Evolutionary conservation across 2,797 vertebrate genomes (phyloP).

Genomic region (Antrozous pallidus): DNA sequence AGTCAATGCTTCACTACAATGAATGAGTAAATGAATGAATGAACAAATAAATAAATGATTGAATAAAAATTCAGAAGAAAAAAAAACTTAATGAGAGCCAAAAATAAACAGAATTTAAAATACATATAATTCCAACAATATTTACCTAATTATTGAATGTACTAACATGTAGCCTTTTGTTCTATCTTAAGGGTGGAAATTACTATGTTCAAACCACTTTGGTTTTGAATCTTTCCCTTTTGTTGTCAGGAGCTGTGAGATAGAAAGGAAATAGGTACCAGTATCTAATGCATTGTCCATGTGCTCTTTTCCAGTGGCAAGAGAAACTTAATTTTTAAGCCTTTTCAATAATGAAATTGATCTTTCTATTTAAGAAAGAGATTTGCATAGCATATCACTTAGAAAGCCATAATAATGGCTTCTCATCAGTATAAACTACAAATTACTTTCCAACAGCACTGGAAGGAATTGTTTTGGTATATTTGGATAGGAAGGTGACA

Average conservation of each 20-base stretch:
- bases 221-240: neutral
- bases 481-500: neutral
- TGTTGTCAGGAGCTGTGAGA: neutral
- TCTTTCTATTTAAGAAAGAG: slow-evolving; percentile 36
- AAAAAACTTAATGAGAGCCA: neutral
- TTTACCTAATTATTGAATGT: neutral
- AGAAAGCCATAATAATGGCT: slow-evolving; percentile 35
- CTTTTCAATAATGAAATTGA: slow-evolving; percentile 8
- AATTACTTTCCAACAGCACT: neutral
- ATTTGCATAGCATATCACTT: neutral
- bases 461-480: neutral
- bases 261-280: neutral
- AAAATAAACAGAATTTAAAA: neutral
- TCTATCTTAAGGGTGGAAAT: neutral
- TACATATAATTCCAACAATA: neutral
- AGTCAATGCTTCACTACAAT: neutral
- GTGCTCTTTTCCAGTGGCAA: neutral
- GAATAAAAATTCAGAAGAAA: neutral
- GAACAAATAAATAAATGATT: neutral
- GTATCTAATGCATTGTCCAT: neutral
- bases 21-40: neutral
- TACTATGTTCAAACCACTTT: neutral
- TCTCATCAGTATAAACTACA: neutral
- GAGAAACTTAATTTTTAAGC: slow-evolving; percentile 1
- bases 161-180: neutral